phyloP scores from a whole-genome alignment of 2,113 vertebrate species.

The Ctenodactylus gundi region DNA sequence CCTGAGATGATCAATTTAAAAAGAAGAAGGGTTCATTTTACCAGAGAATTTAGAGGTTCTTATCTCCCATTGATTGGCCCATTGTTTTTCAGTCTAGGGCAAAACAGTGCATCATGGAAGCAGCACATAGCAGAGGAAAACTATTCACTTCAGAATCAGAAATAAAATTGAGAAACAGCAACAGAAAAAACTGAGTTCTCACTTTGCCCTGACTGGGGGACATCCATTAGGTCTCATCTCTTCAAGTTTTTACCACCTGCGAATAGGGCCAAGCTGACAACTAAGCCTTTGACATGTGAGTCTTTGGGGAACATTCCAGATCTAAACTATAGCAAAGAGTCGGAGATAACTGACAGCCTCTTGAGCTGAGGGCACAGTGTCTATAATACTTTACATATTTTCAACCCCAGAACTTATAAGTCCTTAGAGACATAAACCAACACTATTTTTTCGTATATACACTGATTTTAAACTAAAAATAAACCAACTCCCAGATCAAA shows the following conservation, averaged over 20 bases:
- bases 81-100: neutral
- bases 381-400: neutral
- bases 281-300: neutral
- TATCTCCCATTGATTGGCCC: neutral
- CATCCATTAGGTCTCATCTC: too few species aligned
- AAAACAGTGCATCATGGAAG: too few species aligned
- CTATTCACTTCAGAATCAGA: neutral
- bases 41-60: neutral
- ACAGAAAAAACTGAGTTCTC: neutral
- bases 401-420: neutral
- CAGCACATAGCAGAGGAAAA: neutral
- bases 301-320: neutral
- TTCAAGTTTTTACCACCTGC: neutral
- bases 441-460: neutral
- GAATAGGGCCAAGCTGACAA: too few species aligned
- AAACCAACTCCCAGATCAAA: neutral
- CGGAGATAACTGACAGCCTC: neutral
- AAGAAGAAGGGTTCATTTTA: neutral
- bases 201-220: neutral
- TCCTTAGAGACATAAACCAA: neutral
- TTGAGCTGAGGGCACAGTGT: neutral
- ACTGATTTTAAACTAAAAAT: neutral
- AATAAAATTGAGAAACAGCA: neutral
- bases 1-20: neutral
- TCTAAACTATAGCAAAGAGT: neutral